Conservation (phyloP, 2,888 invertebrate genomes). For the Scaptomyza cyrtandrae region DNA sequence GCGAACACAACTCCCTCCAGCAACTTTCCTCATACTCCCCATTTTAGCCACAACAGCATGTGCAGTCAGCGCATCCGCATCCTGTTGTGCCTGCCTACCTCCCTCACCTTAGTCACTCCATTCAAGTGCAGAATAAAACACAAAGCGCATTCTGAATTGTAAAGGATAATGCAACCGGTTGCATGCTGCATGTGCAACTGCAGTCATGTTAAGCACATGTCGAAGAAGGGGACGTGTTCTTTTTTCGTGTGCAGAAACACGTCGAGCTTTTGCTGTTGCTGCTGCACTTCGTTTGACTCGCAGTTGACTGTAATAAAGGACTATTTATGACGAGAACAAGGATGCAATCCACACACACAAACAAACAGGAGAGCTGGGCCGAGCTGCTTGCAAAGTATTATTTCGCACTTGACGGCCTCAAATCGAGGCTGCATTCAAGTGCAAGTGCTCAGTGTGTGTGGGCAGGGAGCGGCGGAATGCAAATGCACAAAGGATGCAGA, state of each 20-base stretch:
- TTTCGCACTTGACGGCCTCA: constrained; percentile 70
- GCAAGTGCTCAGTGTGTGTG: constrained; percentile 34
- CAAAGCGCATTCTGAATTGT: constrained; percentile 61
- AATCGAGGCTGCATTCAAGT: constrained; percentile 65
- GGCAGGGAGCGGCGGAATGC: constrained; percentile 35
- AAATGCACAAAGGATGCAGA: constrained; percentile 28
- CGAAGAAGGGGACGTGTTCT: constrained; percentile 4
- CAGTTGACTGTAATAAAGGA: constrained; percentile 82
- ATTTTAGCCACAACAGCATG: constrained; percentile 6
- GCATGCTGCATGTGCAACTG: constrained; percentile 72
- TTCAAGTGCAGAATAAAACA: constrained; percentile 66
- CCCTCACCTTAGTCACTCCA: constrained; percentile 30
- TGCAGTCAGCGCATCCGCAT: constrained; percentile 56
- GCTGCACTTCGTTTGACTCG: constrained; percentile 75
- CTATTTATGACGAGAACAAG: constrained; percentile 64
- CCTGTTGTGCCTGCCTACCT: constrained; percentile 43
- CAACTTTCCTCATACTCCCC: not conserved
- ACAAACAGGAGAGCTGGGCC: constrained; percentile 7
- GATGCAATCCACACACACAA: constrained; percentile 47
- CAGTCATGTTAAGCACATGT: constrained; percentile 17
- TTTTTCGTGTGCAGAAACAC: constrained; percentile 65
- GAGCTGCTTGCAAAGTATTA: constrained; percentile 38
- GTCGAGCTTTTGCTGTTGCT: constrained; percentile 33
- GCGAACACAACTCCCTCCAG: constrained; percentile 5
- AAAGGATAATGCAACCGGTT: constrained; percentile 76